phyloP scores from a whole-genome alignment of 2,113 vertebrate genomes.

The Murina feae region DNA sequence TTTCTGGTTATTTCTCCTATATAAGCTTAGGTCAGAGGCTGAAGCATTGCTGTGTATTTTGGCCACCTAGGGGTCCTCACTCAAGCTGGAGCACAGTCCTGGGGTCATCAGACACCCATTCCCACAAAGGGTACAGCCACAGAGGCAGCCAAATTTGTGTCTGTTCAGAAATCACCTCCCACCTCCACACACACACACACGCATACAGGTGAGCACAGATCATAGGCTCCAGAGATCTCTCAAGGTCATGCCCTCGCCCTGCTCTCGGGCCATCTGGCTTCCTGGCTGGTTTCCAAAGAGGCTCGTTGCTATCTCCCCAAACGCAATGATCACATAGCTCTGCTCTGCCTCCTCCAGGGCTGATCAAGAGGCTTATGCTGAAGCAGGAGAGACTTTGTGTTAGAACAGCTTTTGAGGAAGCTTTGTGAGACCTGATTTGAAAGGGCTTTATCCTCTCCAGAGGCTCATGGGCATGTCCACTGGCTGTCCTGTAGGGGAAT shows the following conservation, averaged over 20 bases:
- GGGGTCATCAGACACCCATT: no score
- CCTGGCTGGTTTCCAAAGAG: not conserved
- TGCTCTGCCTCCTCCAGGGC: not conserved
- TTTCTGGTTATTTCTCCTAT: not conserved
- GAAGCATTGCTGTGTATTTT: not conserved
- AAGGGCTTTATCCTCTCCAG: not conserved
- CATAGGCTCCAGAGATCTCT: not conserved
- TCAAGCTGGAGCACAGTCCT: not conserved
- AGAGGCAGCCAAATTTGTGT: not conserved
- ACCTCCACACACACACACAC: no score
- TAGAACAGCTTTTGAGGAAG: slow-evolving; percentile 7
- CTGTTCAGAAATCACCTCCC: not conserved
- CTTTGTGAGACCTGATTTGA: not conserved
- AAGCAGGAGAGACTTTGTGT: not conserved
- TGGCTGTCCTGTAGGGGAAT: not conserved
- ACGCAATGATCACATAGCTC: slow-evolving; percentile 13
- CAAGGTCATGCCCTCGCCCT: not conserved
- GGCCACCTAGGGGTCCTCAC: not conserved
- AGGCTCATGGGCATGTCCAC: not conserved
- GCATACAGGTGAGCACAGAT: not conserved
- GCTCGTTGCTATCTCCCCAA: not conserved
- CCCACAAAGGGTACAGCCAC: not conserved
- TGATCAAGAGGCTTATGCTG: slow-evolving; percentile 16
- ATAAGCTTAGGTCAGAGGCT: not conserved
- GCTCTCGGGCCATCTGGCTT: not conserved